phyloP scores from a whole-genome alignment of 2,888 invertebrate species.

The Tipula vernalis region DNA sequence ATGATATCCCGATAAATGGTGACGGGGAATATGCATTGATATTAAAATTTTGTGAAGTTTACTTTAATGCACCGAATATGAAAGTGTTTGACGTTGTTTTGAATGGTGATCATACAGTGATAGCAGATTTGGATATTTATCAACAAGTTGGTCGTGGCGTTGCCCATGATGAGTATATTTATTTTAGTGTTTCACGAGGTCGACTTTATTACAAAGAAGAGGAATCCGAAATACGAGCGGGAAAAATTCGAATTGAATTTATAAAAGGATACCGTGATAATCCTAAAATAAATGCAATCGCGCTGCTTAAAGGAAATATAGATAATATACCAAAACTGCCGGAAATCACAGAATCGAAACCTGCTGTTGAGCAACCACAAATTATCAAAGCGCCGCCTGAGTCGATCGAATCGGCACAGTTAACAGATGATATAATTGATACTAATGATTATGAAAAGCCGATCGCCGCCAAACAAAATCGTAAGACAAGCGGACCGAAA shows the following conservation, averaged over 20 bases:
- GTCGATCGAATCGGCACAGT: neutral
- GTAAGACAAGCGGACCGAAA: slow-evolving; percentile 75
- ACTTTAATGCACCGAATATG: slow-evolving; percentile 85
- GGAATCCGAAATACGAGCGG: slow-evolving; percentile 72
- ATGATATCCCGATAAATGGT: slow-evolving; percentile 73
- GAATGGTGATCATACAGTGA: slow-evolving; percentile 84
- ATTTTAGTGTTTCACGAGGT: slow-evolving; percentile 72
- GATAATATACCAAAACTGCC: slow-evolving; percentile 70
- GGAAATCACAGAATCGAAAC: slow-evolving; percentile 37
- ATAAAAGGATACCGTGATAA: slow-evolving; percentile 90
- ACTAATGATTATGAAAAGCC: slow-evolving; percentile 56
- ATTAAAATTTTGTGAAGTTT: slow-evolving; percentile 94
- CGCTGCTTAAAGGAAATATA: slow-evolving; percentile 72
- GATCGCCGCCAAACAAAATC: slow-evolving; percentile 38
- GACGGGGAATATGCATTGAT: slow-evolving; percentile 92
- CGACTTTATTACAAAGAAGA: slow-evolving; percentile 72
- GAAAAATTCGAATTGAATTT: slow-evolving; percentile 76
- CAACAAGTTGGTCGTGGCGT: slow-evolving; percentile 84
- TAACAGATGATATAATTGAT: slow-evolving; percentile 31
- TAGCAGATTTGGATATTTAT: slow-evolving; percentile 88
- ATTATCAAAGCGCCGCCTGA: neutral
- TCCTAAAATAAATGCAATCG: slow-evolving; percentile 95
- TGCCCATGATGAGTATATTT: slow-evolving; percentile 89
- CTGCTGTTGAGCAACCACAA: neutral
- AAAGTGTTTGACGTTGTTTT: slow-evolving; percentile 91